phyloP scores from a whole-genome alignment of 2,888 invertebrate species.

The Tricholauxania praeusta region DNA sequence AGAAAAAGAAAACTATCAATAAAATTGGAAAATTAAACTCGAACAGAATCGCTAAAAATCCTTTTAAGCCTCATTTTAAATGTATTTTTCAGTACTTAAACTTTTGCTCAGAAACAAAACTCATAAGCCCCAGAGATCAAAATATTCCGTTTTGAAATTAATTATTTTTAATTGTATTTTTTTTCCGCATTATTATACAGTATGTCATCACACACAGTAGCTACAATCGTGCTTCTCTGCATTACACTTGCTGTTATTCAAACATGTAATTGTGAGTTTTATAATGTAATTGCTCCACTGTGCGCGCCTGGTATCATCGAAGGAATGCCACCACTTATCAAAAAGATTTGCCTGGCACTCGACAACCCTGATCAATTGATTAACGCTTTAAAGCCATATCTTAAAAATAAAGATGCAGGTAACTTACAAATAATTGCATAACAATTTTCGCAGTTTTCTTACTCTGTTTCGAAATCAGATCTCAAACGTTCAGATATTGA shows the following conservation, averaged over 20 bases:
- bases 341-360: slow-evolving; percentile 72
- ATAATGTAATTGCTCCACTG: slow-evolving; percentile 69
- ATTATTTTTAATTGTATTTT: not conserved
- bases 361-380: slow-evolving; percentile 66
- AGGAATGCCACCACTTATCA: slow-evolving; percentile 72
- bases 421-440: slow-evolving; percentile 38
- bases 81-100: too few relatives aligned
- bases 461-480: slow-evolving; percentile 57
- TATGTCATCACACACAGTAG: slow-evolving; percentile 62
- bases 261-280: slow-evolving; percentile 54
- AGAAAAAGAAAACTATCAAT: too few relatives aligned
- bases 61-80: too few relatives aligned
- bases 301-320: slow-evolving; percentile 72
- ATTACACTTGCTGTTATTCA: slow-evolving; percentile 50
- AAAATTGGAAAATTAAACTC: too few relatives aligned
- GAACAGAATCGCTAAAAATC: too few relatives aligned
- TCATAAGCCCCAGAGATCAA: too few relatives aligned
- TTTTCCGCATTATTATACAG: slow-evolving; percentile 42
- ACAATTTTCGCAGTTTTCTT: not conserved
- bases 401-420: slow-evolving; percentile 67
- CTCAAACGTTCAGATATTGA: slow-evolving; percentile 87
- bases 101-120: too few relatives aligned
- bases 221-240: slow-evolving; percentile 51
- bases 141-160: too few relatives aligned
- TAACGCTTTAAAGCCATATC: slow-evolving; percentile 64